Evolutionary conservation across 1,140 invertebrate genomes (phyloP).

Genomic region (Anagrus nilaparvatae): DNA sequence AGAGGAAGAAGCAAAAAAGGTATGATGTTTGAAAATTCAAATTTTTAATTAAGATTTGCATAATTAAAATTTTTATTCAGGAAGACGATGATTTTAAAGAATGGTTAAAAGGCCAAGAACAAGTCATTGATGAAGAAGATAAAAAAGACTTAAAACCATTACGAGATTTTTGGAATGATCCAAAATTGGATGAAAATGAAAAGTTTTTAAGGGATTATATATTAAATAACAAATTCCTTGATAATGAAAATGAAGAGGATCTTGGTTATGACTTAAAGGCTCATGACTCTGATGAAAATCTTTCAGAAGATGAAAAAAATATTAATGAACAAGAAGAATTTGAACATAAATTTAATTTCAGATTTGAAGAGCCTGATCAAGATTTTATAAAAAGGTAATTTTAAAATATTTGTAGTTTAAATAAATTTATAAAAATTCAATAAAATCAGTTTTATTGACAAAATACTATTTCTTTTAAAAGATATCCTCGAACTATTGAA

Average conservation of each 20-base stretch:
- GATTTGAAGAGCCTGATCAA: constrained; percentile 92
- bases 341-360: constrained; percentile 92
- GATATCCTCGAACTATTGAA: constrained; percentile 81
- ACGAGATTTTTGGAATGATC: constrained; percentile 75
- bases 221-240: constrained; percentile 69
- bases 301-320: constrained; percentile 73
- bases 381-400: constrained; percentile 67
- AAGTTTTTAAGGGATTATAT: constrained; percentile 88
- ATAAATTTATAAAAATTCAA: constrained; percentile 10
- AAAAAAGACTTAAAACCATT: constrained; percentile 62
- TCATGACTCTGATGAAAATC: constrained; percentile 54
- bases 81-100: constrained; percentile 62
- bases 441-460: constrained; percentile 4
- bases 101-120: constrained; percentile 71
- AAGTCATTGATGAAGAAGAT: constrained; percentile 52
- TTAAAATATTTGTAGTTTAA: constrained; percentile 13
- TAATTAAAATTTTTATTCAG: constrained; percentile 18
- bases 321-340: constrained; percentile 79
- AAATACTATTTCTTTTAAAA: constrained; percentile 16
- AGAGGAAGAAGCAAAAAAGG: constrained; percentile 46
- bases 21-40: constrained; percentile 10
- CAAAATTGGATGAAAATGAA: constrained; percentile 71
- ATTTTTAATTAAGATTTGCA: constrained; percentile 1
- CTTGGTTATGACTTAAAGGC: constrained; percentile 61
- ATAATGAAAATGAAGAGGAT: constrained; percentile 49